These are phyloP conservation scores for Ophion ventricosus DNA, from an alignment of 2,888 invertebrate species.

Conservation along the genomic window DNA sequence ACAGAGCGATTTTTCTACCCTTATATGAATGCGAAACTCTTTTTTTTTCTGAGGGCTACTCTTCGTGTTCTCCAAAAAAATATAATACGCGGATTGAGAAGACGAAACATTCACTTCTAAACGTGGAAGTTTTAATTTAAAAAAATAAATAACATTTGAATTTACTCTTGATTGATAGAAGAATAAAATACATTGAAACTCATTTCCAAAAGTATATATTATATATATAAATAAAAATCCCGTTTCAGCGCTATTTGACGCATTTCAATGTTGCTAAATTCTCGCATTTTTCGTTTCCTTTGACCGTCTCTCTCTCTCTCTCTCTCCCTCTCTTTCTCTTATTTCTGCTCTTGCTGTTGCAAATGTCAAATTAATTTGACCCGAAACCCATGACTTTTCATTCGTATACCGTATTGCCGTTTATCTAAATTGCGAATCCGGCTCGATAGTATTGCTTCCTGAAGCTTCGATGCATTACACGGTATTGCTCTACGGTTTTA, in stretches of 20 bases:
- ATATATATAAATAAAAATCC: neutral
- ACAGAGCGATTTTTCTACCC: too few relatives aligned
- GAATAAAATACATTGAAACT: too few relatives aligned
- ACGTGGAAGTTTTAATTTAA: too few relatives aligned
- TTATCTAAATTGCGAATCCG: conserved; percentile 56
- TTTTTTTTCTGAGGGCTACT: too few relatives aligned
- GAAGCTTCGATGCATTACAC: conserved; percentile 54
- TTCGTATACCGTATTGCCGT: conserved; percentile 31
- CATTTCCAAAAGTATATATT: too few relatives aligned
- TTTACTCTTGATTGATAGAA: too few relatives aligned
- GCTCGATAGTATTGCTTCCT: conserved; percentile 41
- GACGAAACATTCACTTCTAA: too few relatives aligned
- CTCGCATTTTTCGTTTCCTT: conserved; percentile 6
- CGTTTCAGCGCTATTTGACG: conserved; percentile 1
- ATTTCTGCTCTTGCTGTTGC: neutral
- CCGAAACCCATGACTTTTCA: conserved; percentile 48
- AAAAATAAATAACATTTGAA: too few relatives aligned
- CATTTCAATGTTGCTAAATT: conserved; percentile 21
- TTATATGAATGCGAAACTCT: too few relatives aligned
- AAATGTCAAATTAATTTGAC: conserved; percentile 50
- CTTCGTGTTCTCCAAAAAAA: too few relatives aligned
- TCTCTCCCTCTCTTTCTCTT: neutral
- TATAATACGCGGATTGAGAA: too few relatives aligned
- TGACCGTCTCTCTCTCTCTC: conserved; percentile 1
- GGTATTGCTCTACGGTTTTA: conserved; percentile 43